Percentiles rank a stretch among this genome's conserved stretches.
Conservation (phyloP, 2,888 invertebrate genomes). For the Agrochola macilenta region DNA sequence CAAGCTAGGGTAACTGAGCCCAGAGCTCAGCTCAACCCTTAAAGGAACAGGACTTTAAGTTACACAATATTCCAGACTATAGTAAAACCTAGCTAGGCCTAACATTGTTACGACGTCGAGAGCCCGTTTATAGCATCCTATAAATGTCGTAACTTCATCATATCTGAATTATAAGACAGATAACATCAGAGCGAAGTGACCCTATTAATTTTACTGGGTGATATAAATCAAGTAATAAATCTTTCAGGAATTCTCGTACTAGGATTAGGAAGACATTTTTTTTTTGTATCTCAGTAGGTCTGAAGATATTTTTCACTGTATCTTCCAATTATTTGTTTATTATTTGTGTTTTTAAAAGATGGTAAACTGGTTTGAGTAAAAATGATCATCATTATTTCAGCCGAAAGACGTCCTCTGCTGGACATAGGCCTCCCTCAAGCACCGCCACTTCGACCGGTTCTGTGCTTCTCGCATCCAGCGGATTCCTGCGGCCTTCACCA, state of each 20-base stretch:
- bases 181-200: constrained; percentile 47
- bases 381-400: background rate
- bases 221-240: constrained; percentile 50
- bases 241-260: constrained; percentile 17
- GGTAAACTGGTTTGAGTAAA: background rate
- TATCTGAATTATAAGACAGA: constrained; percentile 52
- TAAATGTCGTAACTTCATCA: constrained; percentile 52
- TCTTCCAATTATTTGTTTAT: background rate
- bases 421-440: too few species aligned
- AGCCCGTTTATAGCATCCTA: constrained; percentile 44
- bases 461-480: too few species aligned
- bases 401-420: too few species aligned
- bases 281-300: background rate
- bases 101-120: constrained; percentile 21
- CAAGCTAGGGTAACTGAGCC: background rate
- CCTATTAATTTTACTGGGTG: constrained; percentile 54
- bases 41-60: constrained; percentile 8
- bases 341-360: background rate
- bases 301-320: background rate
- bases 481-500: too few species aligned
- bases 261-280: constrained; percentile 7
- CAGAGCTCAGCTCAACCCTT: background rate
- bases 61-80: constrained; percentile 19
- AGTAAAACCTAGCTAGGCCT: constrained; percentile 24
- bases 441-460: too few species aligned